Conservation (phyloP, 2,113 vertebrate species). For the Acrocephalus kingi region DNA sequence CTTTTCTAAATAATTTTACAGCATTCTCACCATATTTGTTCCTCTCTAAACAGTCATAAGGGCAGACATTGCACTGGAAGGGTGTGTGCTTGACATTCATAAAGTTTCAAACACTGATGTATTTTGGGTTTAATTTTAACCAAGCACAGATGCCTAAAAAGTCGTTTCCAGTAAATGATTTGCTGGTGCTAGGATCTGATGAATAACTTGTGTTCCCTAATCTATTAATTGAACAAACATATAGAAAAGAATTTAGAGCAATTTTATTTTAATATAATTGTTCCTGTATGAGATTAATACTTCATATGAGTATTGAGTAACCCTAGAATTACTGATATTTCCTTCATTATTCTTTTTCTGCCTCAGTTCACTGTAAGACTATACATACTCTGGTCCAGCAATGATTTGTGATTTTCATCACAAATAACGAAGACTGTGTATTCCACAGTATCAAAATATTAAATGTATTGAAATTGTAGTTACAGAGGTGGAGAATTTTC, state of each 20-base stretch:
- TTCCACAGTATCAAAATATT: not conserved
- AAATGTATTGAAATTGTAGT: constrained; percentile 7
- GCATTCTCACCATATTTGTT: not conserved
- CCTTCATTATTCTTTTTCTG: not conserved
- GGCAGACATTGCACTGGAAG: not conserved
- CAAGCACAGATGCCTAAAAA: not conserved
- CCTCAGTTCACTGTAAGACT: not conserved
- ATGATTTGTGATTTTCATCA: constrained; percentile 18
- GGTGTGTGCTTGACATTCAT: not conserved
- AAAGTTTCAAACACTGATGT: not conserved
- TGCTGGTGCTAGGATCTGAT: not conserved
- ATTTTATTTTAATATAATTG: not conserved
- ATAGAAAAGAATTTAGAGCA: not conserved
- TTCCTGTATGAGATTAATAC: not conserved
- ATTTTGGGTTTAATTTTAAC: not conserved
- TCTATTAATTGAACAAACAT: not conserved
- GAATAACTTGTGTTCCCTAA: not conserved
- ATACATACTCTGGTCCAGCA: not conserved
- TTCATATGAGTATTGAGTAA: not conserved
- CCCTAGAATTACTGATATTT: not conserved
- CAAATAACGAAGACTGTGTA: not conserved
- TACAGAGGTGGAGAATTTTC: not conserved
- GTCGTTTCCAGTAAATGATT: not conserved
- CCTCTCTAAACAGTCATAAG: not conserved
- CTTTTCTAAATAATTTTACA: not conserved